Conservation (phyloP, 2,888 invertebrate species). For the Chromoteleia sp. region DNA sequence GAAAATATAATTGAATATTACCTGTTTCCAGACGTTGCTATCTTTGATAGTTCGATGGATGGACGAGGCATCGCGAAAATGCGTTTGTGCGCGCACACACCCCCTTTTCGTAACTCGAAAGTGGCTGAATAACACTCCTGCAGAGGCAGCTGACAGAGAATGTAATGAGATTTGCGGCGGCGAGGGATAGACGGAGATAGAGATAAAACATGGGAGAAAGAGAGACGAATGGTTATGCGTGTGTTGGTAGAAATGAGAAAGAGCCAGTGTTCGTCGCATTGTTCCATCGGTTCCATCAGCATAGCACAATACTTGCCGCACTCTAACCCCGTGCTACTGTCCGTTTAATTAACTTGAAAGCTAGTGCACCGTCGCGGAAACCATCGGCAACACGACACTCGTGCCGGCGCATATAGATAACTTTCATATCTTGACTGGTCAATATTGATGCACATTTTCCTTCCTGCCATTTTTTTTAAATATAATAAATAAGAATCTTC, state of each 20-base stretch:
- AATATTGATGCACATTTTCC: constrained; percentile 3
- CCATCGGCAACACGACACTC: constrained; percentile 38
- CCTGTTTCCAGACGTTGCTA: constrained; percentile 30
- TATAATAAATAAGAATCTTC: too few relatives aligned
- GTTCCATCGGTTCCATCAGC: constrained; percentile 50
- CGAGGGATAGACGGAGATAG: constrained; percentile 69
- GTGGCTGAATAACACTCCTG: constrained; percentile 29
- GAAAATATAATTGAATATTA: constrained; percentile 41
- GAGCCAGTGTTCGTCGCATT: constrained; percentile 25
- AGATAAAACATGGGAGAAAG: constrained; percentile 18
- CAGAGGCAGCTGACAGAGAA: constrained; percentile 45
- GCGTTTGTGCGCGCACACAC: constrained; percentile 13
- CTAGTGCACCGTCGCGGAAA: constrained; percentile 58
- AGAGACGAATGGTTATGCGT: constrained; percentile 2
- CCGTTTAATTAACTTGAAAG: constrained; percentile 77
- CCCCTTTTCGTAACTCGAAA: constrained; percentile 29
- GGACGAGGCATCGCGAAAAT: constrained; percentile 22
- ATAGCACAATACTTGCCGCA: constrained; percentile 42
- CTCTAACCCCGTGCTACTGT: constrained; percentile 46
- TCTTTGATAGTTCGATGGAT: constrained; percentile 5
- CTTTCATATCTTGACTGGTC: constrained; percentile 17
- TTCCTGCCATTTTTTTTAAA: too few relatives aligned
- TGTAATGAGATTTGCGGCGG: constrained; percentile 76
- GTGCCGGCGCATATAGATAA: constrained; percentile 20
- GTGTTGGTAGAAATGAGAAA: constrained; percentile 19